A percentile compares a stretch with the other conserved stretches of the same genome.
Conservation (phyloP, 2,888 invertebrate species). For the Mellilla xanthometata region DNA sequence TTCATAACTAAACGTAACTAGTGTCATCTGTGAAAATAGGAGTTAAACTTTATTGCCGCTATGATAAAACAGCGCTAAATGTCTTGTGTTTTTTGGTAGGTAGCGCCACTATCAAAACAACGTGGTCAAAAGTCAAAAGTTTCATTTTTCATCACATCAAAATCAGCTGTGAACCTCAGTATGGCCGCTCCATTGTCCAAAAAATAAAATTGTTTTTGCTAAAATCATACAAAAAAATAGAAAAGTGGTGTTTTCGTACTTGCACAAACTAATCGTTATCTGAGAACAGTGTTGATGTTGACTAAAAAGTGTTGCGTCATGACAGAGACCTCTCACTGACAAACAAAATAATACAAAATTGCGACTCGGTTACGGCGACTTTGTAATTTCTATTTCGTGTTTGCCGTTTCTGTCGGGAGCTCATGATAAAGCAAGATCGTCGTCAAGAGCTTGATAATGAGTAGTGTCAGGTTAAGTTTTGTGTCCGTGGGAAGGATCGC, state of each 20-base stretch:
- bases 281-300: constrained; percentile 69
- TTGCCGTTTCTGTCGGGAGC: constrained; percentile 53
- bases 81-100: constrained; percentile 40
- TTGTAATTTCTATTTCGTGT: constrained; percentile 58
- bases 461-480: constrained; percentile 77
- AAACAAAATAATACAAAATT: constrained; percentile 76
- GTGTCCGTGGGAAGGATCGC: constrained; percentile 75
- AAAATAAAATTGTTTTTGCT: constrained; percentile 74
- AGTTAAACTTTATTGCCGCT: constrained; percentile 14
- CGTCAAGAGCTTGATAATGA: constrained; percentile 63
- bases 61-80: constrained; percentile 51
- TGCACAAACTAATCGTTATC: constrained; percentile 57
- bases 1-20: background rate
- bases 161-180: constrained; percentile 83
- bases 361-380: constrained; percentile 53
- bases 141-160: constrained; percentile 75
- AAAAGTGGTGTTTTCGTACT: constrained; percentile 72
- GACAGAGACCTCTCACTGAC: constrained; percentile 80
- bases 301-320: constrained; percentile 82
- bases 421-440: constrained; percentile 65
- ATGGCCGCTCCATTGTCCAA: constrained; percentile 74
- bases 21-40: background rate
- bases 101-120: constrained; percentile 66
- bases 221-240: constrained; percentile 68
- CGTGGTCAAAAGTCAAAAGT: constrained; percentile 65